A percentile compares a stretch with the other conserved stretches of the same genome.
These are phyloP conservation scores for Idris sp. DNA, from an alignment of 1,140 invertebrate species.

Conservation along the genomic window DNA sequence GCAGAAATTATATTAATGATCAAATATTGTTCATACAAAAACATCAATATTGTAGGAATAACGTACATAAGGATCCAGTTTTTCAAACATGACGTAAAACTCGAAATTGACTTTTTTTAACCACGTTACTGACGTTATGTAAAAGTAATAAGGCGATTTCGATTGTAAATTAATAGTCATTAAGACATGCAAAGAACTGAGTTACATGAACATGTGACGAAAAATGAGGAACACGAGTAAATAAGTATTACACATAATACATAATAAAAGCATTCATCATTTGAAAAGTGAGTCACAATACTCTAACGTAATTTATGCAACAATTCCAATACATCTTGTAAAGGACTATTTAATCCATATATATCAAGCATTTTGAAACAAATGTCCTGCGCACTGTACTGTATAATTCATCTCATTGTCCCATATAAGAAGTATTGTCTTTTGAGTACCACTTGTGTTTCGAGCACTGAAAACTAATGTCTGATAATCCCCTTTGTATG, in stretches of 20 bases:
- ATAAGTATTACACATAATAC: constrained; percentile 22
- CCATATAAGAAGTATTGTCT: constrained; percentile 4
- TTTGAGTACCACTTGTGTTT: constrained; percentile 2
- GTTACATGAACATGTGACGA: constrained; percentile 4
- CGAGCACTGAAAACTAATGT: constrained; percentile 1
- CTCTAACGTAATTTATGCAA: constrained; percentile 20
- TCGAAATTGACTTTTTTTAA: constrained; percentile 5
- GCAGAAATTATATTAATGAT: too few relatives aligned
- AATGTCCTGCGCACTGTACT: constrained; percentile 1
- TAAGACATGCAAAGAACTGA: constrained; percentile 4
- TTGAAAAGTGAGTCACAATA: constrained; percentile 9
- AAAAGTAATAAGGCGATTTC: constrained; percentile 8
- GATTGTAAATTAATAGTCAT: not conserved
- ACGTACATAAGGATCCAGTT: too few relatives aligned
- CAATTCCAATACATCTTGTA: constrained; percentile 16
- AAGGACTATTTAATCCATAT: constrained; percentile 6
- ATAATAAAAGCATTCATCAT: constrained; percentile 15
- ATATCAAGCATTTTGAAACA: not conserved
- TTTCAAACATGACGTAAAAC: constrained; percentile 1
- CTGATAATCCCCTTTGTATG: too few relatives aligned
- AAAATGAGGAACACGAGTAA: constrained; percentile 6
- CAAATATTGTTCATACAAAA: too few relatives aligned
- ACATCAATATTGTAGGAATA: too few relatives aligned
- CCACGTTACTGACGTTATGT: constrained; percentile 1
- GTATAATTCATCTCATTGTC: constrained; percentile 26